Conservation (phyloP, 2,113 vertebrate species). For the Chelonoidis abingdonii region DNA sequence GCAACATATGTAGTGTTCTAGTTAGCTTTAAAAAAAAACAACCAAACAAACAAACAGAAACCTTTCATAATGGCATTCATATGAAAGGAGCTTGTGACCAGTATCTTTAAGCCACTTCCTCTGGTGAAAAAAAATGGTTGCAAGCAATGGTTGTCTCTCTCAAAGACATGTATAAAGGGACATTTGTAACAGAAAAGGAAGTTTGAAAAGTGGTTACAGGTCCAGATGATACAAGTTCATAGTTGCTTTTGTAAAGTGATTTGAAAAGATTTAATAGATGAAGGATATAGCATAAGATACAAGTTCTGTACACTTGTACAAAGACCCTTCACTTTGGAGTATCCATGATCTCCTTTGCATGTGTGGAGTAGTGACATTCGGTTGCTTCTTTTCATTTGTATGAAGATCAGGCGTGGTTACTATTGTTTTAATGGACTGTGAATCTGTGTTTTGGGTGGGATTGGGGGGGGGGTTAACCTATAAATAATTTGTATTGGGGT, state of each 20-base stretch:
- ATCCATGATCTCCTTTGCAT: neutral
- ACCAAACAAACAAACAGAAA: no score
- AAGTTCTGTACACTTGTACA: neutral
- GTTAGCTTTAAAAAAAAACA: neutral
- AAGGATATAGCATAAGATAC: neutral
- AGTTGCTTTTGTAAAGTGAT: neutral
- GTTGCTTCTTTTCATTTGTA: neutral
- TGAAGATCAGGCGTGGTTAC: neutral
- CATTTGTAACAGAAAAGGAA: neutral
- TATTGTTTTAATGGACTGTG: neutral
- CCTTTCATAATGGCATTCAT: neutral
- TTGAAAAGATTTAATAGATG: neutral
- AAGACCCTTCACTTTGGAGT: neutral
- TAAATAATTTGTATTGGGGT: neutral
- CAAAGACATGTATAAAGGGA: neutral
- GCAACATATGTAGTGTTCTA: neutral
- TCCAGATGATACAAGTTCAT: neutral
- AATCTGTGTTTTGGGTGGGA: neutral
- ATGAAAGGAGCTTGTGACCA: neutral
- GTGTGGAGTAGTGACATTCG: neutral
- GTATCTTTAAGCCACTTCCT: neutral
- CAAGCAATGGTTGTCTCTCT: neutral
- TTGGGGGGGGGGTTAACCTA: neutral
- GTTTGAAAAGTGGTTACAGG: neutral
- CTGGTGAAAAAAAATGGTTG: neutral